Evolutionary conservation across 2,113 vertebrate genomes (phyloP).

Genomic region (Uria aalge): DNA sequence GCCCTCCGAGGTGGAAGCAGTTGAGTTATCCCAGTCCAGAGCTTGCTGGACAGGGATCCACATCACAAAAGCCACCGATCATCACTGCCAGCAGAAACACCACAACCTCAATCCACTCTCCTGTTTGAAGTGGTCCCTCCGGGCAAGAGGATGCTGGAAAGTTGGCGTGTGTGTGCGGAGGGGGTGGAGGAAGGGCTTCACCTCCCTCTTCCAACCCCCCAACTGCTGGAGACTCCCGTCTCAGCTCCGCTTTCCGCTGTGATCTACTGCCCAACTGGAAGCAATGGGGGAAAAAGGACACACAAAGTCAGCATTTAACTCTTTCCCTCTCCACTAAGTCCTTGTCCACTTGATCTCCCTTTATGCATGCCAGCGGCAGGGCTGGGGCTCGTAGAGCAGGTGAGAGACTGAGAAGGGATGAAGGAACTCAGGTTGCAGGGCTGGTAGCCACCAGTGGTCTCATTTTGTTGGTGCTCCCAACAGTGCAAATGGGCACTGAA

Average conservation of each 20-base stretch:
- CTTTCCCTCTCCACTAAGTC: background rate
- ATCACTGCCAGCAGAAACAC: background rate
- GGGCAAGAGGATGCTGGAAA: background rate
- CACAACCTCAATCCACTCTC: background rate
- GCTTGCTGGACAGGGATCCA: background rate
- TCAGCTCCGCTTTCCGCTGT: background rate
- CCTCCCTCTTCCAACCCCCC: background rate
- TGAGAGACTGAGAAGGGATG: background rate
- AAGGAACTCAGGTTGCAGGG: background rate
- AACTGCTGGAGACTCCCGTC: background rate
- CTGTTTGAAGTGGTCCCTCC: background rate
- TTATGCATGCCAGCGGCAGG: accelerated
- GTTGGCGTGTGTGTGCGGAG: background rate
- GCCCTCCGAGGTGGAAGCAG: background rate
- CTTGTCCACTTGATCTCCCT: background rate
- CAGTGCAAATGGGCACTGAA: background rate
- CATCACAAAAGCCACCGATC: background rate
- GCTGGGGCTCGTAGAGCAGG: background rate
- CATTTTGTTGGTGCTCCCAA: background rate
- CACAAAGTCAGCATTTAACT: background rate
- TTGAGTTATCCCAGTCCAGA: background rate
- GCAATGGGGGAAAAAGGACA: background rate
- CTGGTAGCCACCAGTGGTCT: background rate
- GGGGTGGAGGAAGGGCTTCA: background rate
- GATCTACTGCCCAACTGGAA: background rate